Conservation (phyloP, 1,140 invertebrate species). For the Ctenoplectra terminalis region DNA sequence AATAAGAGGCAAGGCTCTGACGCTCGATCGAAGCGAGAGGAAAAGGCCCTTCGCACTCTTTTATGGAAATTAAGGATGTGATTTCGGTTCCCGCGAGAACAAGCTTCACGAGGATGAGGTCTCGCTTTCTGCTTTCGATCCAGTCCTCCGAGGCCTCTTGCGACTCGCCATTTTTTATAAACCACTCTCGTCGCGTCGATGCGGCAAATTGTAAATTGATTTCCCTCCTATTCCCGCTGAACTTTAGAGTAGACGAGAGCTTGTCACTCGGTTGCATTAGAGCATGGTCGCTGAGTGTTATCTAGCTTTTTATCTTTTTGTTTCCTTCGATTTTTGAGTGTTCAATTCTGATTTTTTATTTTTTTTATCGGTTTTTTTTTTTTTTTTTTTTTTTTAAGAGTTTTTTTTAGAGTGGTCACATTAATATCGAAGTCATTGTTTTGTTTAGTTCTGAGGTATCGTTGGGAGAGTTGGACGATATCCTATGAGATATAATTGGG, state of each 20-base stretch:
- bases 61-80: constrained; percentile 76
- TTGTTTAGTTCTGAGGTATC: no score
- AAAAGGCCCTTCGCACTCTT: constrained; percentile 51
- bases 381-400: no score
- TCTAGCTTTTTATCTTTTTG: neutral
- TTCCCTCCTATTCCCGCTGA: neutral
- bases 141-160: constrained; percentile 36
- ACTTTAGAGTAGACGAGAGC: neutral
- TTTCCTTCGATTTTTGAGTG: no score
- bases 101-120: constrained; percentile 41
- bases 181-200: constrained; percentile 40
- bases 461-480: no score
- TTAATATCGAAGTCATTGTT: no score
- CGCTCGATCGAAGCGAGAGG: constrained; percentile 34
- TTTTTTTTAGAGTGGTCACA: no score
- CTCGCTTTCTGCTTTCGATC: neutral
- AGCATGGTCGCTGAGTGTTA: neutral
- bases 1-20: neutral
- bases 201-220: constrained; percentile 48
- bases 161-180: constrained; percentile 45
- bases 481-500: no score
- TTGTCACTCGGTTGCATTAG: neutral
- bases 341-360: no score
- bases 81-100: constrained; percentile 66
- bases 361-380: no score